These are phyloP conservation scores for Eumeta japonica DNA, from an alignment of 1,140 invertebrate species.

Conservation along the genomic window DNA sequence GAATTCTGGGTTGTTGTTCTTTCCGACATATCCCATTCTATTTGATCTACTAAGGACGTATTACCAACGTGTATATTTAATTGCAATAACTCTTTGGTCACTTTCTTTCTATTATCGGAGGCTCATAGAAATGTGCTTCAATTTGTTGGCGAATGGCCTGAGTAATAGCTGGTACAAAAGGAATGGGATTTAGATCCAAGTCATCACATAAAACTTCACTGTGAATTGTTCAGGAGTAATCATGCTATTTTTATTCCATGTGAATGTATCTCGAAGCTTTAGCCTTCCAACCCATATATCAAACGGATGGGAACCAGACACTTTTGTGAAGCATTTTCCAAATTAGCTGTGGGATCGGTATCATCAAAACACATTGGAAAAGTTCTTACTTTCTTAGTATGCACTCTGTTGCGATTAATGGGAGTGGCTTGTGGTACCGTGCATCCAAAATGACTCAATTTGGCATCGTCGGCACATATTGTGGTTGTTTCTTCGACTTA, in stretches of 20 bases:
- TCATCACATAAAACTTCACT: slow-evolving; percentile 98
- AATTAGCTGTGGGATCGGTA: slow-evolving; percentile 84
- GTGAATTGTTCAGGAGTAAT: slow-evolving; percentile 99
- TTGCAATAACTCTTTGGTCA: slow-evolving; percentile 95
- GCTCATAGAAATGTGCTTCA: slow-evolving; percentile 86
- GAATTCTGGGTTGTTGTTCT: slow-evolving; percentile 97
- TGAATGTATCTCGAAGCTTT: too few species aligned
- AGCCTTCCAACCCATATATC: too few species aligned
- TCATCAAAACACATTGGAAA: slow-evolving; percentile 98
- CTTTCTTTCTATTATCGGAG: slow-evolving; percentile 75
- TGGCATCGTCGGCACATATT: slow-evolving; percentile 90
- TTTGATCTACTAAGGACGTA: slow-evolving; percentile 96
- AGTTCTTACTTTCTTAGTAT: slow-evolving; percentile 91
- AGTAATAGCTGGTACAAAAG: slow-evolving; percentile 96
- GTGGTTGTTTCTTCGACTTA: slow-evolving; percentile 84
- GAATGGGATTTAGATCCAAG: slow-evolving; percentile 92
- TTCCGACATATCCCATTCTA: slow-evolving; percentile 99
- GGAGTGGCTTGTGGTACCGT: slow-evolving; percentile 97
- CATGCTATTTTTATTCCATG: too few species aligned
- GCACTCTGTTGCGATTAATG: slow-evolving; percentile 91
- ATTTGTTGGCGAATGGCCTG: slow-evolving; percentile 95
- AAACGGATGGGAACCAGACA: slow-evolving; percentile 98
- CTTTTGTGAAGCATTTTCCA: slow-evolving; percentile 89
- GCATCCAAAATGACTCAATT: slow-evolving; percentile 99
- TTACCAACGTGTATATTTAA: slow-evolving; percentile 99